Conservation (phyloP, 2,797 vertebrate species). For the Paguma larvata region DNA sequence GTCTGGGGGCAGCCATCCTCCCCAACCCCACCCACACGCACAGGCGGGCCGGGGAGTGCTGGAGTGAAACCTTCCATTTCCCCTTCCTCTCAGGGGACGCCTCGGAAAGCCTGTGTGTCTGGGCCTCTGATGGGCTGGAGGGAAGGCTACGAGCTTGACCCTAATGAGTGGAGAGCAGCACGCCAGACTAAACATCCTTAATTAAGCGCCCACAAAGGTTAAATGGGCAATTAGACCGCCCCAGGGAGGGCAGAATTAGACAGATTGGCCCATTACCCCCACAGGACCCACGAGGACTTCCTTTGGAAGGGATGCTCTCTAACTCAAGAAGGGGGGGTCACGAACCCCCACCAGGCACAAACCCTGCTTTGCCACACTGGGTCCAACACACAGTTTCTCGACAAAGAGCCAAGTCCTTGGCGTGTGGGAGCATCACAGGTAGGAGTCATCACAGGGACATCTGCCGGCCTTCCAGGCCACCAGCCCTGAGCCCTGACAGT, state of each 20-base stretch:
- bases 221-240: constrained; percentile 52
- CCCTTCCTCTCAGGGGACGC: constrained; percentile 38
- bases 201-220: constrained; percentile 59
- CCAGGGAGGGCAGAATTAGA: background rate
- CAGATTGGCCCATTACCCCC: background rate
- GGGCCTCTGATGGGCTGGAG: background rate
- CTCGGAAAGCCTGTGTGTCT: constrained; percentile 12
- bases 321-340: background rate
- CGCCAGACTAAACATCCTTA: constrained; percentile 78
- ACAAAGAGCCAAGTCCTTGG: background rate
- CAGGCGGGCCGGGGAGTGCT: too few species aligned
- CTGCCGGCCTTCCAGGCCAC: background rate
- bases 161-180: background rate
- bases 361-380: background rate
- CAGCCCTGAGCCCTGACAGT: background rate
- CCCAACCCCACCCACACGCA: background rate
- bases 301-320: background rate
- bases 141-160: constrained; percentile 57
- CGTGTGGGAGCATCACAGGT: background rate
- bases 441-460: background rate
- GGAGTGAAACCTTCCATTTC: background rate
- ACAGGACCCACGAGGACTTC: background rate
- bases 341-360: background rate
- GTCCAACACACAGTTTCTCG: background rate
- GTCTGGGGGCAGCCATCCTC: background rate